A percentile compares a stretch with the other conserved stretches of the same genome.
Evolutionary conservation across 1,140 invertebrate species (phyloP).

Genomic region (Bombus balteatus): DNA sequence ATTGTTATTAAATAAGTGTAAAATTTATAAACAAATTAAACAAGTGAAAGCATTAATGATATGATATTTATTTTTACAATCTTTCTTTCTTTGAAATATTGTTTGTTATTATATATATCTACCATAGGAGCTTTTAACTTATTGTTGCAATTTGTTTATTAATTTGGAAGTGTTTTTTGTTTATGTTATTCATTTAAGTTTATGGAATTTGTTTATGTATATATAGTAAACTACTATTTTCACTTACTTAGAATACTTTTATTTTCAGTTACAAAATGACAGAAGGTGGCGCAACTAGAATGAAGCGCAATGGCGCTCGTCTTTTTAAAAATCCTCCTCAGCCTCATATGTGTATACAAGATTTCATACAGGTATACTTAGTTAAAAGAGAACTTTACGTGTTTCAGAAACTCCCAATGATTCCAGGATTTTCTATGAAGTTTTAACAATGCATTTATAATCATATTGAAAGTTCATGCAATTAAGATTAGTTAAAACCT

Average conservation of each 20-base stretch:
- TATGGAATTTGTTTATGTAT: background rate
- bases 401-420: background rate
- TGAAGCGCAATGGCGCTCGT: constrained; percentile 78
- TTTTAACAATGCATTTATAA: background rate
- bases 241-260: background rate
- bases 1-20: background rate
- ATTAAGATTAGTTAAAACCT: constrained; percentile 9
- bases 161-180: no score
- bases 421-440: background rate
- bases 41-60: no score
- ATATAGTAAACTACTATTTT: background rate
- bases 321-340: constrained; percentile 89
- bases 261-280: constrained; percentile 74
- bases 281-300: constrained; percentile 70
- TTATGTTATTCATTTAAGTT: no score
- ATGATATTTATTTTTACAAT: background rate
- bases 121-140: no score
- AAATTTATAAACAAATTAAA: background rate
- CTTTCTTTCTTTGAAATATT: no score
- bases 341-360: constrained; percentile 89
- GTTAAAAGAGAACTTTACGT: no score
- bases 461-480: background rate
- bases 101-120: no score
- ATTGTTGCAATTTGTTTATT: no score
- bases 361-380: constrained; percentile 83